Evolutionary conservation across 2,797 vertebrate species (phyloP).

Genomic region (Crypturellus tataupa): DNA sequence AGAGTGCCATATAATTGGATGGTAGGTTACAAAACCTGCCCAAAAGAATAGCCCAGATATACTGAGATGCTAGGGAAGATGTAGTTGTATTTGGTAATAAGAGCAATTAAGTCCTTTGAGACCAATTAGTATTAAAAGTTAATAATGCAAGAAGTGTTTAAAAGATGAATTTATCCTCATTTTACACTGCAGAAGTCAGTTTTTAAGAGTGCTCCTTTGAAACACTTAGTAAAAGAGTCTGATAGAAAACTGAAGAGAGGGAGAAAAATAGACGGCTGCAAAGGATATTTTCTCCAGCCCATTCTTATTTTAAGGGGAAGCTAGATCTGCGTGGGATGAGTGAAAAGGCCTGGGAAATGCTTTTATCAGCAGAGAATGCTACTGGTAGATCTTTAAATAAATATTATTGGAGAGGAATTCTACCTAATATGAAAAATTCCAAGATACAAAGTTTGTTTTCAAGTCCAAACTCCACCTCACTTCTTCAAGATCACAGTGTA

Average conservation of each 20-base stretch:
- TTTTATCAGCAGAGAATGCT: background rate
- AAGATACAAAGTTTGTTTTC: background rate
- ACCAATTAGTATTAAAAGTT: background rate
- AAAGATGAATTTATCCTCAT: background rate
- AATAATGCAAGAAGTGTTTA: background rate
- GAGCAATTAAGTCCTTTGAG: background rate
- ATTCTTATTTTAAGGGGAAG: background rate
- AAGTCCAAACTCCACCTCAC: background rate
- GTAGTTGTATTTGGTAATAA: background rate
- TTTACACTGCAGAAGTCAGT: background rate
- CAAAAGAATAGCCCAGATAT: background rate
- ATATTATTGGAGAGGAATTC: background rate
- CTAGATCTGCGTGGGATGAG: rapidly evolving
- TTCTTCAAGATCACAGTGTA: background rate
- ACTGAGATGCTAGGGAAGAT: background rate
- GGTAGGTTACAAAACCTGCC: background rate
- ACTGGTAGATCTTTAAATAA: background rate
- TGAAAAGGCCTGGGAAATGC: background rate
- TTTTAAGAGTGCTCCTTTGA: background rate
- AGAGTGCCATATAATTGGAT: background rate
- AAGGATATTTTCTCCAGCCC: background rate
- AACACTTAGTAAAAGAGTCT: background rate
- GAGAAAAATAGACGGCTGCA: rapidly evolving
- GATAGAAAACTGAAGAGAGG: background rate
- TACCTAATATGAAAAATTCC: background rate